Conservation (phyloP, 2,113 vertebrate genomes). For the Entelurus aequoreus region DNA sequence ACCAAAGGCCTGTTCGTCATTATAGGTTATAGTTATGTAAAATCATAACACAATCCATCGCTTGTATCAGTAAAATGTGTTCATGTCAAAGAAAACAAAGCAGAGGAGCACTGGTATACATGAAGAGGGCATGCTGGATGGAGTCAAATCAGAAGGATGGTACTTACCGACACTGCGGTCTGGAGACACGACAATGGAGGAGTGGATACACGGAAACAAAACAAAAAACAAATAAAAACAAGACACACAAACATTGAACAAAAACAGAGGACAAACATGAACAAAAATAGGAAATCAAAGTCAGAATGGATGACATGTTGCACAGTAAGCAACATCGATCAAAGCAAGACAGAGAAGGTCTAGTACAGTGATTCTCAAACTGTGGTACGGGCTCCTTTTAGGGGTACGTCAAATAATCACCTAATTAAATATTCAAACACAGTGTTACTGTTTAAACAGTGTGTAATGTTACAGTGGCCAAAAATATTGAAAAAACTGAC, state of each 20-base stretch:
- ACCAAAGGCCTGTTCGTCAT: too few relatives aligned
- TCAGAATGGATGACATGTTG: constrained; percentile 92
- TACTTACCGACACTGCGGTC: constrained; percentile 99
- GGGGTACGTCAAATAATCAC: too few relatives aligned
- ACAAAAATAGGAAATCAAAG: constrained; percentile 77
- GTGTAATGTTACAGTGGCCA: too few relatives aligned
- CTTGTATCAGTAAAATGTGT: constrained; percentile 40
- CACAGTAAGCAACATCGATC: constrained; percentile 68
- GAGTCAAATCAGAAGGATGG: constrained; percentile 84
- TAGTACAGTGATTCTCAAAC: not conserved
- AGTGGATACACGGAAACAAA: constrained; percentile 82
- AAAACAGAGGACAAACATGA: constrained; percentile 51
- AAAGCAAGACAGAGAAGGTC: constrained; percentile 45
- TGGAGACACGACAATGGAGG: constrained; percentile 97
- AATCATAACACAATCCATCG: constrained; percentile 1
- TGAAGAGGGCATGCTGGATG: constrained; percentile 80
- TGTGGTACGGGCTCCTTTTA: too few relatives aligned
- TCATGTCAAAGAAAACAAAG: constrained; percentile 61
- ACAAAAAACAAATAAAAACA: constrained; percentile 60
- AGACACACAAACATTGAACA: constrained; percentile 45
- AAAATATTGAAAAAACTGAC: too few relatives aligned
- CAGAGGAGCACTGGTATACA: constrained; percentile 42
- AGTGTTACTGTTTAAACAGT: too few relatives aligned
- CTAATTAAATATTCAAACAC: too few relatives aligned
- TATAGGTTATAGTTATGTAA: too few relatives aligned